phyloP scores from a whole-genome alignment of 2,113 vertebrate species.

The Aspiorhynchus laticeps region DNA sequence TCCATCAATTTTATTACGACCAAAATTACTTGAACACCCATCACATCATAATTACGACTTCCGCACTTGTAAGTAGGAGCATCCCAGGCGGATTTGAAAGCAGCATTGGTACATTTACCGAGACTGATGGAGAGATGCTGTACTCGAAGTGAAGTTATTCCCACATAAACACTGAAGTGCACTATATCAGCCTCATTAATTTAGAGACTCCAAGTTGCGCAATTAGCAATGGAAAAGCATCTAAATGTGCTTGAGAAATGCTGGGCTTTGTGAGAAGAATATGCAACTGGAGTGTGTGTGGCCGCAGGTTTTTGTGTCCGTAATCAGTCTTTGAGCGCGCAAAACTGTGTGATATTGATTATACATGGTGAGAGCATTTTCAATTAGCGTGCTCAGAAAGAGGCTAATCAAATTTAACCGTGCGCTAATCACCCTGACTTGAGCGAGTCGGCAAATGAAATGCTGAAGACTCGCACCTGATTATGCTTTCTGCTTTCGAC shows the following conservation, averaged over 20 bases:
- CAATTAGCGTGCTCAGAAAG: conserved; percentile 50
- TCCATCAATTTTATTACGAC: background rate
- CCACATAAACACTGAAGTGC: conserved; percentile 14
- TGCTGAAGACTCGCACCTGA: conserved; percentile 17
- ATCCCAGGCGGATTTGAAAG: background rate
- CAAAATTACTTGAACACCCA: conserved; percentile 3
- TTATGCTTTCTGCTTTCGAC: background rate
- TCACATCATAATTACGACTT: conserved; percentile 20
- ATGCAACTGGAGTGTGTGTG: background rate
- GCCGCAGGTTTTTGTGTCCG: background rate
- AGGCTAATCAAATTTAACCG: conserved; percentile 59
- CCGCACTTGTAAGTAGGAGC: background rate
- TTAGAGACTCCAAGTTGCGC: background rate
- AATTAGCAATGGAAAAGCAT: background rate
- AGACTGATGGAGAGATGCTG: conserved; percentile 2
- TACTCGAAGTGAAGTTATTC: background rate
- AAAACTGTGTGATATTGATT: conserved; percentile 58
- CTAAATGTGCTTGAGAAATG: background rate
- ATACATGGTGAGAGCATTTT: conserved; percentile 49
- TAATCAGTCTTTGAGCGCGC: conserved; percentile 29
- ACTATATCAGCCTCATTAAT: conserved; percentile 24
- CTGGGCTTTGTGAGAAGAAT: background rate
- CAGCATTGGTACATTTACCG: background rate
- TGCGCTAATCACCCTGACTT: conserved; percentile 52
- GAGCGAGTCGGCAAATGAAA: conserved; percentile 1